phyloP scores from a whole-genome alignment of 2,113 vertebrate species.

The Carassius auratus region DNA sequence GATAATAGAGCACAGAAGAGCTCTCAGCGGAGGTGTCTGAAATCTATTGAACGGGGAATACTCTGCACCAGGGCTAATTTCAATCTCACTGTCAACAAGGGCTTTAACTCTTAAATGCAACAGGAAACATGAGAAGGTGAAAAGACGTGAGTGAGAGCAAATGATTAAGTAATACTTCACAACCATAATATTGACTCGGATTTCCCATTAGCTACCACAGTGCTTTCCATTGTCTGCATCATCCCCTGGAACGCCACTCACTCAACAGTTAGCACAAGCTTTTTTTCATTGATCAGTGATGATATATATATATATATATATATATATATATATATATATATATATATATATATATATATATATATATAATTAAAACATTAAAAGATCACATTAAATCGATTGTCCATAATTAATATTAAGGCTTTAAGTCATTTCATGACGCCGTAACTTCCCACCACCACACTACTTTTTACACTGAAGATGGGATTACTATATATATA shows the following conservation, averaged over 20 bases:
- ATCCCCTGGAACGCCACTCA: too few species aligned
- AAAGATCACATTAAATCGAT: too few species aligned
- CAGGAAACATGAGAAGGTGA: conserved; percentile 21
- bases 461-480: not conserved
- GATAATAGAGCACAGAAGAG: conserved; percentile 36
- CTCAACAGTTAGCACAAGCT: too few species aligned
- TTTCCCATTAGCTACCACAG: conserved; percentile 18
- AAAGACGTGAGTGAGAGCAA: conserved; percentile 5
- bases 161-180: conserved; percentile 30
- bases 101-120: conserved; percentile 37
- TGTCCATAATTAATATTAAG: not conserved
- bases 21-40: conserved; percentile 35
- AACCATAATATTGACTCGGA: conserved; percentile 6
- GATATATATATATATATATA: too few species aligned
- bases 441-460: not conserved
- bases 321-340: too few species aligned
- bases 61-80: conserved; percentile 33
- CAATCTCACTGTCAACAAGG: conserved; percentile 31
- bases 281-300: too few species aligned
- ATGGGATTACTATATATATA: not conserved
- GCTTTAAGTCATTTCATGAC: not conserved
- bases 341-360: too few species aligned
- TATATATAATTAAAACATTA: too few species aligned
- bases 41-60: conserved; percentile 39
- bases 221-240: not conserved